Conservation (phyloP, 2,113 vertebrate genomes). For the Gnathonemus longibarbis region DNA sequence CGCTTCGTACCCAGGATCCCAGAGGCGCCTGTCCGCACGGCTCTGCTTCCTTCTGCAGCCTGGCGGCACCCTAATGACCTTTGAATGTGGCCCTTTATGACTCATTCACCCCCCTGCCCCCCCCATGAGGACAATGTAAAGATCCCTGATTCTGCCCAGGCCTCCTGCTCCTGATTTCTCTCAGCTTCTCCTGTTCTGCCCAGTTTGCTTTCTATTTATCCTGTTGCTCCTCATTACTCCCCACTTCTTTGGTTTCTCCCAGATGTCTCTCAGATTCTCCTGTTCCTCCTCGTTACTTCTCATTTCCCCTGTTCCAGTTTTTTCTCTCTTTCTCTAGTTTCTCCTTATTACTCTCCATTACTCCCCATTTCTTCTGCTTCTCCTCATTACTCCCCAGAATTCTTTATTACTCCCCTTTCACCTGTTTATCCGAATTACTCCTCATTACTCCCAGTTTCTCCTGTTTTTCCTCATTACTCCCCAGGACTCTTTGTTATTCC, state of each 20-base stretch:
- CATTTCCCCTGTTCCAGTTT: too few species aligned
- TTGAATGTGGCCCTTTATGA: background rate
- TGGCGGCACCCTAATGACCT: background rate
- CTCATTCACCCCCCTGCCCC: background rate
- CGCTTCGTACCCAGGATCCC: background rate
- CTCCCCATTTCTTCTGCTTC: background rate
- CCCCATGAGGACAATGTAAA: background rate
- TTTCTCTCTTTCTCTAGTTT: too few species aligned
- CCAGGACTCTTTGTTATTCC: background rate
- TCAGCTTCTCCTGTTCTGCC: background rate
- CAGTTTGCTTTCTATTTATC: background rate
- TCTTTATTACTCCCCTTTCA: background rate
- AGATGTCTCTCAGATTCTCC: too few species aligned
- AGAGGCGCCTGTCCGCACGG: background rate
- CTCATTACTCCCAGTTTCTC: background rate
- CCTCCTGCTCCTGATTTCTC: background rate
- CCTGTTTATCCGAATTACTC: background rate
- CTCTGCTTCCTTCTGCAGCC: background rate
- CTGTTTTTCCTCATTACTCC: background rate
- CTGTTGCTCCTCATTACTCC: background rate
- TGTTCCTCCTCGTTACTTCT: too few species aligned
- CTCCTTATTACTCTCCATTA: background rate
- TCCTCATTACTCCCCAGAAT: background rate
- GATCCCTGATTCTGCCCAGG: background rate
- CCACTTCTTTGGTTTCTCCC: too few species aligned